These are phyloP conservation scores for Ptychodera flava DNA, from an alignment of 35 echinoderm and acorn worm genomes.

Conservation along the genomic window DNA sequence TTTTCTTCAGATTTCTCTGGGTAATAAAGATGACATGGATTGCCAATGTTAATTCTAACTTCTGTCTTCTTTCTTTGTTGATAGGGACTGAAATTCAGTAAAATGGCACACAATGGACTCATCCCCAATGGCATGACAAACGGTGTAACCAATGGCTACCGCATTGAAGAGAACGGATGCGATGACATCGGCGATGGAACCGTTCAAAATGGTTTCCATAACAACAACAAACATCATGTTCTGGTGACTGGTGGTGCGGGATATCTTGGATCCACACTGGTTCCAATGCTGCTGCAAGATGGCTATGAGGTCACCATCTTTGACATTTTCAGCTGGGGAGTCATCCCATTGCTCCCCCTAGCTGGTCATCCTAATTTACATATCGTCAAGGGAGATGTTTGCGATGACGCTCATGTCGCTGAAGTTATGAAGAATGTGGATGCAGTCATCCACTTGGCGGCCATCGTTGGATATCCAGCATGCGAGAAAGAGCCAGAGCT, in stretches of 20 bases:
- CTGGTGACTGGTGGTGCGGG: slow-evolving; percentile 66
- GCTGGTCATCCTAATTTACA: slow-evolving; percentile 43
- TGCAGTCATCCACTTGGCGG: slow-evolving; percentile 60
- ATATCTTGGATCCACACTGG: slow-evolving; percentile 54
- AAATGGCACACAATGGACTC: neutral
- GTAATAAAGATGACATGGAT: no score
- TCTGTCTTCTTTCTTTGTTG: no score
- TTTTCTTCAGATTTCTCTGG: no score
- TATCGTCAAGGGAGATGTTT: slow-evolving; percentile 40
- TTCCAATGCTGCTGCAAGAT: slow-evolving; percentile 46
- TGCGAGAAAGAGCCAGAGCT: slow-evolving; percentile 63
- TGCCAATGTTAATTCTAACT: no score
- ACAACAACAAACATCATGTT: slow-evolving; percentile 16
- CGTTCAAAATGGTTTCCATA: neutral
- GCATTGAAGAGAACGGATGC: neutral
- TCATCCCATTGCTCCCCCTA: slow-evolving; percentile 21
- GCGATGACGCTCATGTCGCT: slow-evolving; percentile 17
- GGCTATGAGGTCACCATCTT: slow-evolving; percentile 48
- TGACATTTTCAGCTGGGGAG: slow-evolving; percentile 54
- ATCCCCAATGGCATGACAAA: neutral
- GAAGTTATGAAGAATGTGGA: slow-evolving; percentile 41
- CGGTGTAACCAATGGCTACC: neutral
- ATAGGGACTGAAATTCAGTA: no score
- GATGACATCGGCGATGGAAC: neutral
- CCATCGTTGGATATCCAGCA: slow-evolving; percentile 69